phyloP scores from a whole-genome alignment of 1,140 invertebrate genomes.

The Stegodyphus mimosarum region DNA sequence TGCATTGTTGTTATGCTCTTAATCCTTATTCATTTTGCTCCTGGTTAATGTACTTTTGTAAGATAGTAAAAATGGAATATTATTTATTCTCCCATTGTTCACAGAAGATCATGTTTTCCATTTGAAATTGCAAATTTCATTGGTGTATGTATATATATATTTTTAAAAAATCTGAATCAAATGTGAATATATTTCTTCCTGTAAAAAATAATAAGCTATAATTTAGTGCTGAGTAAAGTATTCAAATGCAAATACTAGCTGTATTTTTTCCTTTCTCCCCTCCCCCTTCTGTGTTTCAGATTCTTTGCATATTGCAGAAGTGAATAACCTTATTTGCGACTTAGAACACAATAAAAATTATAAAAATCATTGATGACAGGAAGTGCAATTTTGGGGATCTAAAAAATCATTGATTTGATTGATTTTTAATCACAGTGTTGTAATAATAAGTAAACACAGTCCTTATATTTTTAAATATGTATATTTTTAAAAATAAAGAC shows the following conservation, averaged over 20 bases:
- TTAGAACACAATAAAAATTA: too few species aligned
- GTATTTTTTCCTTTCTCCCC: not conserved
- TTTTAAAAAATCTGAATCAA: slow-evolving; percentile 49
- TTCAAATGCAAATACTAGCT: slow-evolving; percentile 8
- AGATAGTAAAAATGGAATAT: slow-evolving; percentile 16
- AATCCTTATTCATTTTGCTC: not conserved
- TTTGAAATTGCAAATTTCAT: slow-evolving; percentile 51
- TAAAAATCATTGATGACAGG: too few species aligned
- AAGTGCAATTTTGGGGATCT: too few species aligned
- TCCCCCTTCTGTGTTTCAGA: too few species aligned
- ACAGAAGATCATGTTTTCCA: slow-evolving; percentile 37
- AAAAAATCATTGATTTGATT: too few species aligned
- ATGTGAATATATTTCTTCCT: slow-evolving; percentile 54
- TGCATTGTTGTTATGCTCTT: not conserved
- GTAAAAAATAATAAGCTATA: slow-evolving; percentile 39
- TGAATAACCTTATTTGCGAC: too few species aligned
- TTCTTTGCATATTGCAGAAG: too few species aligned
- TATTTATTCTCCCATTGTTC: slow-evolving; percentile 41
- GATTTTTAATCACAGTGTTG: too few species aligned
- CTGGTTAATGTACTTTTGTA: slow-evolving; percentile 17
- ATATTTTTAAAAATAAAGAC: too few species aligned
- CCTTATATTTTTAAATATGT: too few species aligned
- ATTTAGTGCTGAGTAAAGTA: slow-evolving; percentile 54
- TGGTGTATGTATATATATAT: slow-evolving; percentile 47
- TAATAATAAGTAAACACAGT: too few species aligned